Base-by-base conservation (phyloP, 2,113 vertebrate genomes). In the Cryptotis parvus region DNA sequence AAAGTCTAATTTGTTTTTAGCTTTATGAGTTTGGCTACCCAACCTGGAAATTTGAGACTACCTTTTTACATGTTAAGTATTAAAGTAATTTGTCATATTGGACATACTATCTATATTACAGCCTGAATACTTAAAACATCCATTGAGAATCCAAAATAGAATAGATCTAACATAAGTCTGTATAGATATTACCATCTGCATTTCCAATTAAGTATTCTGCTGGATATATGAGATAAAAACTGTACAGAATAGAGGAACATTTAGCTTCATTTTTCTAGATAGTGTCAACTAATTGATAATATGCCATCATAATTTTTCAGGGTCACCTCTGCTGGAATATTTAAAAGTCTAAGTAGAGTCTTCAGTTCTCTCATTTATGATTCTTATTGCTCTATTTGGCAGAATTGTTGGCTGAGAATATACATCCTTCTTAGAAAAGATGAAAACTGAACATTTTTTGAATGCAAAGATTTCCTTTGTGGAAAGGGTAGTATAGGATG, bases 191-290 rank as follows among this genome's bases (percentile, higher is more conserved):
- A 92, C 75, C 26, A 81, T 82, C 45, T 84, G 76, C 49, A 93
- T 84, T 92, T 90, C 37, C 68, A 87, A 20, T 91, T 68, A 91
- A 78, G 65, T 73, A 78, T 94, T 92, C 94, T 88, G 41, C 68
- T 90, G 35, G 89, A 96, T 95, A 94, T 94, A 84, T 97, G 95
- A 94, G 35, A 91, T 90, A 87, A 87, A 95, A 94, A 87, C 83
- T 61, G 20, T 37, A 68, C 52, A 86, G 77, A 89, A 88, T 33
- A 93, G 78, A 85, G 29, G 89, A 94, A 87, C 65, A 94, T 94
- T 91, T 84, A 68, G 37, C 77, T 93, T 97, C 86, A 91, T 96
- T 92, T 94, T 93, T 93, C 84, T 84, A 86, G 7, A 66, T 77
- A 84, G n/a, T 93, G 88, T 94, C 80, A 92, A 92, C 83, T 96